These are phyloP conservation scores for Odontesthes bonariensis DNA, from an alignment of 2,113 vertebrate species.

Conservation along the genomic window DNA sequence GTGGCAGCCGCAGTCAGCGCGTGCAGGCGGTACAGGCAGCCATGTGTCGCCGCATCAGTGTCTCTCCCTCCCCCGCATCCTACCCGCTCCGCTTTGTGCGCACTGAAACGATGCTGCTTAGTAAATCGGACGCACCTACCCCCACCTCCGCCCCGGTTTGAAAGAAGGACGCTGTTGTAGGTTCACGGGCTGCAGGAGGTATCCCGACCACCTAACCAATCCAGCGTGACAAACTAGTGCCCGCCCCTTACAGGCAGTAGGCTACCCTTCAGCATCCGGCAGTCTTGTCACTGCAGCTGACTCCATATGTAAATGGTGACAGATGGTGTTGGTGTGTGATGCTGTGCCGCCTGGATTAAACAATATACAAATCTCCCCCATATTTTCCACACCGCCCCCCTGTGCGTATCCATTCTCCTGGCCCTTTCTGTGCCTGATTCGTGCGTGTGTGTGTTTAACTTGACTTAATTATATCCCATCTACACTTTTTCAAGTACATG, in stretches of 20 bases:
- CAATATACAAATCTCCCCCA: constrained; percentile 50
- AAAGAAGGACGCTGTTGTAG: no score
- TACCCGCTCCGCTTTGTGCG: constrained; percentile 18
- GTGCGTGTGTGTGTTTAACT: no score
- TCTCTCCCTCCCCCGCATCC: constrained; percentile 32
- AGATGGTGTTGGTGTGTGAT: constrained; percentile 78
- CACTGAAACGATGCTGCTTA: background rate
- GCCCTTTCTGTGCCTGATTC: background rate
- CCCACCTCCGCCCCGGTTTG: background rate
- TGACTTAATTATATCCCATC: no score
- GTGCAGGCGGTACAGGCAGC: constrained; percentile 29
- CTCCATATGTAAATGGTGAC: constrained; percentile 63
- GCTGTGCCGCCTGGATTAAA: constrained; percentile 63
- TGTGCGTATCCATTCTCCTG: background rate
- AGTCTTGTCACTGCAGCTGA: constrained; percentile 20
- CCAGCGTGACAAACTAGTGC: background rate
- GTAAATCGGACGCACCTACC: background rate
- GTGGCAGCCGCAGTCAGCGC: constrained; percentile 55
- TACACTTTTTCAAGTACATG: no score
- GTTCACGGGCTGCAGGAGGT: constrained; percentile 8
- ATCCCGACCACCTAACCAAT: background rate
- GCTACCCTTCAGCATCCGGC: constrained; percentile 2
- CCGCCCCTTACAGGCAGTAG: background rate
- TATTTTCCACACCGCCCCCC: background rate
- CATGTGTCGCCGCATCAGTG: constrained; percentile 50